Evolutionary conservation across 2,797 vertebrate species (phyloP).

Genomic region (Chromis chromis): DNA sequence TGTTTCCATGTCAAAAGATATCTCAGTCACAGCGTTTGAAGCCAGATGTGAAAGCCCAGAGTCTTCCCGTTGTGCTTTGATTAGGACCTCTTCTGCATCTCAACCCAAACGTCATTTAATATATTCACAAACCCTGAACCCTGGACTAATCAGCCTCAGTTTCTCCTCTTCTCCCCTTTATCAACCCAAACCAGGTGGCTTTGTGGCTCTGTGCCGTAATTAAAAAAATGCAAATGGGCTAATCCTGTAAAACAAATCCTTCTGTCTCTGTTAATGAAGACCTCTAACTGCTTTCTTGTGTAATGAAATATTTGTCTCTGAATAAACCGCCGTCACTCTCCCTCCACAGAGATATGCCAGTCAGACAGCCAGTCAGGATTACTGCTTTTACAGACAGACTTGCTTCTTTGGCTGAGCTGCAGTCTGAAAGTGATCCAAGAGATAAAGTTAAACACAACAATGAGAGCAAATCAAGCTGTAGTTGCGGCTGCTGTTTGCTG

Average conservation of each 20-base stretch:
- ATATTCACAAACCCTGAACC: conserved; percentile 58
- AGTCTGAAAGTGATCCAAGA: conserved; percentile 60
- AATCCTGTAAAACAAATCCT: conserved; percentile 78
- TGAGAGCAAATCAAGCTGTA: conserved; percentile 14
- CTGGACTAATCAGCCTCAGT: conserved; percentile 54
- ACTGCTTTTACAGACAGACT: conserved; percentile 34
- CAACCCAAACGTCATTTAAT: conserved; percentile 60
- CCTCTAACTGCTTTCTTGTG: conserved; percentile 53
- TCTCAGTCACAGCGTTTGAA: conserved; percentile 41
- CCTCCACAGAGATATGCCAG: conserved; percentile 30
- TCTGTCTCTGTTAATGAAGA: conserved; percentile 68
- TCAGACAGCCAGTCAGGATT: conserved; percentile 44
- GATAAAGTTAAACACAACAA: conserved; percentile 37
- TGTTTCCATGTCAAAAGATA: conserved; percentile 32
- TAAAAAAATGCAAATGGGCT: conserved; percentile 84
- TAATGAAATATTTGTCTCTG: conserved; percentile 64
- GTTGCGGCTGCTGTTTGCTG: background rate
- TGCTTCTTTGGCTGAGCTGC: conserved; percentile 35
- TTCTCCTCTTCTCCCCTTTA: conserved; percentile 66
- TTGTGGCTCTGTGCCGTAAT: conserved; percentile 75
- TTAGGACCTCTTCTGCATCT: conserved; percentile 36
- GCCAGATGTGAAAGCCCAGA: conserved; percentile 50
- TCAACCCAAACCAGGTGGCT: conserved; percentile 81
- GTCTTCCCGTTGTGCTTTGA: conserved; percentile 49
- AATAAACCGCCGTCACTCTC: conserved; percentile 51